phyloP scores from a whole-genome alignment of 53 echinoderm and acorn worm species.

The Astropecten irregularis region DNA sequence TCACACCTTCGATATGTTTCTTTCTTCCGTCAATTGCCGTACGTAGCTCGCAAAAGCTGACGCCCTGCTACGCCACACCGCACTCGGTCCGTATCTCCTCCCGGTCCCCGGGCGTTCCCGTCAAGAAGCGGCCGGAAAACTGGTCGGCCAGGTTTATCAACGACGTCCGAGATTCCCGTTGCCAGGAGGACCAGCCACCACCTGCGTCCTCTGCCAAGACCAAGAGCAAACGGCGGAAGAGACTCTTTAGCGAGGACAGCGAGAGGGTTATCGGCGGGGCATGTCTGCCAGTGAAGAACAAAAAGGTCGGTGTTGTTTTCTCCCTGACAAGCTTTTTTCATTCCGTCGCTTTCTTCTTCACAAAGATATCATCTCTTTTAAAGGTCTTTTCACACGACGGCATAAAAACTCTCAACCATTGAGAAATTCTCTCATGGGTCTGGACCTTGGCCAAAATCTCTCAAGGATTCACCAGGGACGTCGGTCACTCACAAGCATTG shows the following conservation, averaged over 20 bases:
- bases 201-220: background rate
- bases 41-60: background rate
- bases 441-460: too few species aligned
- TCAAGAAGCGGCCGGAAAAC: background rate
- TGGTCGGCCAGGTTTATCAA: slow-evolving; percentile 45
- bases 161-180: background rate
- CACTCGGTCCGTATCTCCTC: background rate
- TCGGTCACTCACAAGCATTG: too few species aligned
- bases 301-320: background rate
- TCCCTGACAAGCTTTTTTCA: too few species aligned
- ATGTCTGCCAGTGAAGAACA: background rate
- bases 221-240: slow-evolving; percentile 24
- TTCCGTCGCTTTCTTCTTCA: too few species aligned
- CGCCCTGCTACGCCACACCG: background rate
- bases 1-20: too few species aligned
- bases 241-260: background rate
- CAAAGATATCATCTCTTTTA: too few species aligned
- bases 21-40: too few species aligned
- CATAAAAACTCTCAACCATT: too few species aligned
- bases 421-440: too few species aligned
- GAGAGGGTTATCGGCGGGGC: background rate
- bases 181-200: background rate
- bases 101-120: slow-evolving; percentile 10
- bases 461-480: too few species aligned
- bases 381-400: too few species aligned